Percentiles rank a stretch among this genome's conserved stretches.
These are phyloP conservation scores for Dendrolimus punctatus DNA, from an alignment of 1,140 invertebrate genomes.

Conservation along the genomic window DNA sequence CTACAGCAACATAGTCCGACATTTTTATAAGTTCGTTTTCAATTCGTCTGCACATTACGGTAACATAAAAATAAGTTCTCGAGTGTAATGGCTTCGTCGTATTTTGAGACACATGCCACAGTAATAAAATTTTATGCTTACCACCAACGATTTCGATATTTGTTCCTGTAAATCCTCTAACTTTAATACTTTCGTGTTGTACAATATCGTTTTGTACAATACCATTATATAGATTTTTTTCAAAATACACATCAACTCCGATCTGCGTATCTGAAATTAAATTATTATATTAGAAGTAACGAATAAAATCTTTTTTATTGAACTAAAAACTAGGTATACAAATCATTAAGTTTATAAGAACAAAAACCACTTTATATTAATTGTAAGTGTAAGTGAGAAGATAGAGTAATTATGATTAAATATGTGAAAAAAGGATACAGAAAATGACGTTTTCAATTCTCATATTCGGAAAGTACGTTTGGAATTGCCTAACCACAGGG, in stretches of 20 bases:
- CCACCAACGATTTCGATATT: constrained; percentile 34
- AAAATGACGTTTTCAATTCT: too few species aligned
- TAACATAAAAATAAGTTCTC: neutral
- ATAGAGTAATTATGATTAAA: neutral
- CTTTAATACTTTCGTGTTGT: constrained; percentile 33
- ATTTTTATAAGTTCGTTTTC: neutral
- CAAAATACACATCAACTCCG: constrained; percentile 21
- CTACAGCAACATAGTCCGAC: neutral
- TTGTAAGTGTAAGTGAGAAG: too few species aligned
- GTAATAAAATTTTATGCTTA: constrained; percentile 17
- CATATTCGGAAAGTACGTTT: too few species aligned
- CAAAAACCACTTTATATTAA: constrained; percentile 22
- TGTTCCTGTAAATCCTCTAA: constrained; percentile 22
- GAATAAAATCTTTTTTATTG: neutral
- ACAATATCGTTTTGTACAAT: constrained; percentile 20
- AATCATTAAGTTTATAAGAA: constrained; percentile 7
- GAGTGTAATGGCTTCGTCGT: neutral
- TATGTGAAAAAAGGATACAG: neutral
- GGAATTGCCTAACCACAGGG: too few species aligned
- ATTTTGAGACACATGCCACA: constrained; percentile 2
- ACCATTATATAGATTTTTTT: constrained; percentile 36
- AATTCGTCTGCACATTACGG: neutral
- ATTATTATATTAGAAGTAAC: neutral
- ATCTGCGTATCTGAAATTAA: constrained; percentile 9
- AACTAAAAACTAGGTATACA: constrained; percentile 1